Conservation (phyloP, 2,113 vertebrate genomes). For the Psilopogon haemacephalus region DNA sequence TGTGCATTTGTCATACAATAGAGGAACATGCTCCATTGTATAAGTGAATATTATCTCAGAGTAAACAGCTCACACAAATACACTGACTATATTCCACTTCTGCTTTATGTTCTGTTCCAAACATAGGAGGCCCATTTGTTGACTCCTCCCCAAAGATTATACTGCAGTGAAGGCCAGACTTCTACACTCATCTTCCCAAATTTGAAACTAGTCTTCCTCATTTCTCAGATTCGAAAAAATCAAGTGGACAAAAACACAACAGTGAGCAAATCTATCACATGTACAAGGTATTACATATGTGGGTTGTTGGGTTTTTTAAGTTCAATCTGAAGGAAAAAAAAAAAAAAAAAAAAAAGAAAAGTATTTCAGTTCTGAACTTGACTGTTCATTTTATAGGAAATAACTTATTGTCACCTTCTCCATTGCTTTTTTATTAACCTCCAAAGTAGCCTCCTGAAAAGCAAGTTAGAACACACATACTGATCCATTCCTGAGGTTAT, state of each 20-base stretch:
- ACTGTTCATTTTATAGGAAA: not conserved
- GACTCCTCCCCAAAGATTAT: not conserved
- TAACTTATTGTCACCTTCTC: not conserved
- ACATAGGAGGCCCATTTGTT: not conserved
- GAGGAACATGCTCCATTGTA: not conserved
- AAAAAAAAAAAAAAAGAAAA: no score
- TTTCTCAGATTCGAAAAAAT: not conserved
- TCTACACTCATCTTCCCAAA: not conserved
- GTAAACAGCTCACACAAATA: conserved; percentile 28
- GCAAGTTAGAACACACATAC: not conserved
- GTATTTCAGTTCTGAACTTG: not conserved
- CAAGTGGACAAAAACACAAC: not conserved
- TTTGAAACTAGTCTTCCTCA: not conserved
- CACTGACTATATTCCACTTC: not conserved
- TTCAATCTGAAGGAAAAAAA: not conserved
- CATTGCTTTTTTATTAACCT: not conserved
- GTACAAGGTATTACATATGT: not conserved
- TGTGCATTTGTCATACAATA: not conserved
- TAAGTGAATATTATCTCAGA: conserved; percentile 38
- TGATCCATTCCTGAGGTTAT: not conserved
- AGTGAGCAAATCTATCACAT: not conserved
- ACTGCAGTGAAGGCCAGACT: not conserved
- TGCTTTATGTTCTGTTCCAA: not conserved
- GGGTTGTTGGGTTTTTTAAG: not conserved
- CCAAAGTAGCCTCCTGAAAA: not conserved